A percentile compares a stretch with the other conserved stretches of the same genome.
Evolutionary conservation across 2,113 vertebrate species (phyloP).

Genomic region (Oenanthe oenanthe): DNA sequence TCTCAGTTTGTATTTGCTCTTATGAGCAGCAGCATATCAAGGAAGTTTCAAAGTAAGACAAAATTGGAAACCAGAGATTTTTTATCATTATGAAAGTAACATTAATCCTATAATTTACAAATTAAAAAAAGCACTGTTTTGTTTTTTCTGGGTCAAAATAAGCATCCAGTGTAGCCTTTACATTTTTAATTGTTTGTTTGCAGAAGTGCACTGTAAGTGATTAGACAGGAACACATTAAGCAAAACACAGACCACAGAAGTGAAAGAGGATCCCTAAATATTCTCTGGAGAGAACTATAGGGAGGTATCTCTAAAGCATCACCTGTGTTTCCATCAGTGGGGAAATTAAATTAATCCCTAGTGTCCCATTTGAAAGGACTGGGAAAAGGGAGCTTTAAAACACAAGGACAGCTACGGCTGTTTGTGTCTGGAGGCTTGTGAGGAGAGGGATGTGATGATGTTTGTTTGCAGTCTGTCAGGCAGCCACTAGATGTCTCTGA

Average conservation of each 20-base stretch:
- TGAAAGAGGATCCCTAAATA: background rate
- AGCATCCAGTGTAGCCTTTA: background rate
- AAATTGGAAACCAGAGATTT: background rate
- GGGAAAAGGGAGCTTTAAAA: background rate
- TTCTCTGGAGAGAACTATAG: background rate
- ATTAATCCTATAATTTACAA: background rate
- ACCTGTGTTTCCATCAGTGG: background rate
- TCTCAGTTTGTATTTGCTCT: background rate
- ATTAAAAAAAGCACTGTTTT: background rate
- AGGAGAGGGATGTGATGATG: background rate
- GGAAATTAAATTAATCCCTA: background rate
- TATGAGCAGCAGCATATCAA: background rate
- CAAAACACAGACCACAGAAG: background rate
- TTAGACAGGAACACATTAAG: background rate
- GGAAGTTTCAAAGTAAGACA: background rate
- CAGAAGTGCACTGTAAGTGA: background rate
- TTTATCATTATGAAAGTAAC: background rate
- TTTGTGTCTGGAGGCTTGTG: background rate
- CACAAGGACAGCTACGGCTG: rapidly evolving
- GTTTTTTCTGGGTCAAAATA: background rate
- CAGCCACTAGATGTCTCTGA: conserved; percentile 66
- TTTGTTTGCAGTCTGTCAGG: conserved; percentile 35
- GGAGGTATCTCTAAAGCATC: background rate
- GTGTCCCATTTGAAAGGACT: background rate
- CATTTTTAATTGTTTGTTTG: background rate